Conservation (phyloP, 2,113 vertebrate species). For the Mellivora capensis region DNA sequence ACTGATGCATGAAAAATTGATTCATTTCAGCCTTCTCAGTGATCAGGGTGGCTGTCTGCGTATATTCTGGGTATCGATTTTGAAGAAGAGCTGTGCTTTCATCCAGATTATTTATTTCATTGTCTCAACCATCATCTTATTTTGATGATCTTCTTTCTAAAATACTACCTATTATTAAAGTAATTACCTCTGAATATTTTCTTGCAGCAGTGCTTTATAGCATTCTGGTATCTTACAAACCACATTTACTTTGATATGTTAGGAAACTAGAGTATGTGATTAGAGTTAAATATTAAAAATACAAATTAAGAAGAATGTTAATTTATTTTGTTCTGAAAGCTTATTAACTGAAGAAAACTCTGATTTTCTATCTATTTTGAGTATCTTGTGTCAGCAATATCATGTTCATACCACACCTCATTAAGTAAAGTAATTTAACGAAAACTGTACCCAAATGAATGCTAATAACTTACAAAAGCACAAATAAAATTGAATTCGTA, state of each 20-base stretch:
- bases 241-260: conserved; percentile 49
- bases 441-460: conserved; percentile 40
- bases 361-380: conserved; percentile 51
- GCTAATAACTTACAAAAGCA: conserved; percentile 38
- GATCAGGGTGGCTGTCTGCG: neutral
- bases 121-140: neutral
- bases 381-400: conserved; percentile 52
- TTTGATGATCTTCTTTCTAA: conserved; percentile 42
- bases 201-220: neutral
- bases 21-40: neutral
- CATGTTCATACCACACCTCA: conserved; percentile 55
- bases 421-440: conserved; percentile 67
- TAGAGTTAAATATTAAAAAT: conserved; percentile 50
- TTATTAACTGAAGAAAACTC: conserved; percentile 49
- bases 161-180: neutral
- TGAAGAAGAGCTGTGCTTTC: neutral
- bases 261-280: neutral
- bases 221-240: neutral
- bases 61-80: neutral
- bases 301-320: conserved; percentile 51
- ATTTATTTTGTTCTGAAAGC: conserved; percentile 52
- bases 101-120: neutral
- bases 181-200: conserved; percentile 31
- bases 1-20: neutral
- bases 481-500: conserved; percentile 45